Percentiles rank a stretch among this genome's conserved stretches.
Conservation (phyloP, 2,797 vertebrate genomes). For the Enteromius trimaculatus region DNA sequence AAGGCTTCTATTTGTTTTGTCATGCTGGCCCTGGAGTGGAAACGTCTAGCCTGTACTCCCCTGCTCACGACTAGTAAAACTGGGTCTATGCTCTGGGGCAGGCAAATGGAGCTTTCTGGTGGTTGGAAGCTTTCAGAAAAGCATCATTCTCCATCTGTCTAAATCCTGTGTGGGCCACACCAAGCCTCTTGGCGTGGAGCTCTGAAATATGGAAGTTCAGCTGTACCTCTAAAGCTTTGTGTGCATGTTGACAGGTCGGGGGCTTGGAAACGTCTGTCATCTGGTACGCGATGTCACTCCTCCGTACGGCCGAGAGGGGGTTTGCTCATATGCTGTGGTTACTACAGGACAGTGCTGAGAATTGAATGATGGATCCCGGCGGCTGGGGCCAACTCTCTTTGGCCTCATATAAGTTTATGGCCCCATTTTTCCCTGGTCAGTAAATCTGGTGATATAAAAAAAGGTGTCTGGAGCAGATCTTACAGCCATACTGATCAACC, state of each 20-base stretch:
- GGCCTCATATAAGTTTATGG: slow-evolving; percentile 69
- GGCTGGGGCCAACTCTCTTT: slow-evolving; percentile 57
- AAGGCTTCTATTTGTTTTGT: slow-evolving; percentile 39
- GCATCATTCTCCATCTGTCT: slow-evolving; percentile 70
- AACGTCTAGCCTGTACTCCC: slow-evolving; percentile 9
- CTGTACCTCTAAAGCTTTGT: slow-evolving; percentile 66
- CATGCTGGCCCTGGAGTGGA: slow-evolving; percentile 32
- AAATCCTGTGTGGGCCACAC: slow-evolving; percentile 68
- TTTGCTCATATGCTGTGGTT: slow-evolving; percentile 56
- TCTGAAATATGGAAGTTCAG: slow-evolving; percentile 72
- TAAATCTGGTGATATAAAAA: slow-evolving; percentile 68
- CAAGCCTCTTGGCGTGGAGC: slow-evolving; percentile 66
- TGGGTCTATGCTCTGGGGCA: slow-evolving; percentile 39
- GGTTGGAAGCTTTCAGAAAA: slow-evolving; percentile 52
- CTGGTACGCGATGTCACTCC: slow-evolving; percentile 68
- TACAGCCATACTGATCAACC: slow-evolving; percentile 55
- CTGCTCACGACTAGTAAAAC: slow-evolving; percentile 7
- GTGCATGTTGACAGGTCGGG: slow-evolving; percentile 63
- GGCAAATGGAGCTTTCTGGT: slow-evolving; percentile 47
- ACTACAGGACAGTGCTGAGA: slow-evolving; percentile 56
- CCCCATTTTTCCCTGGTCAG: slow-evolving; percentile 61
- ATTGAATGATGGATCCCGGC: slow-evolving; percentile 68
- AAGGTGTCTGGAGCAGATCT: slow-evolving; percentile 54
- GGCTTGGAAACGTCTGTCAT: slow-evolving; percentile 61
- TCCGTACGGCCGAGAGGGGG: slow-evolving; percentile 61